These are phyloP conservation scores for Rhinolophus ferrumequinum DNA, from an alignment of 2,113 vertebrate genomes.

Conservation along the genomic window DNA sequence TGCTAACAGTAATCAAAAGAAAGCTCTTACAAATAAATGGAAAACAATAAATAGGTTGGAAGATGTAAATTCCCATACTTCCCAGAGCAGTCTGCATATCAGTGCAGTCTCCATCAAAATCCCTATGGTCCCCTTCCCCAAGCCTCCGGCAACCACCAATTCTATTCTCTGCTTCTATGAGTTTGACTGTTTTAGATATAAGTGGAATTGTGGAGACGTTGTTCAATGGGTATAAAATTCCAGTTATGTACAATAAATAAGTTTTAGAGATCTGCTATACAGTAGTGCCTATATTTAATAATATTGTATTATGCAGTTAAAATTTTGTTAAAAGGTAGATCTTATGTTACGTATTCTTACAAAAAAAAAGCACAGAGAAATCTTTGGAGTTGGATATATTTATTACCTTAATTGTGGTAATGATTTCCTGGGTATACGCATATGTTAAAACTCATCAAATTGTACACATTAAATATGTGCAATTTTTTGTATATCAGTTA, in stretches of 20 bases:
- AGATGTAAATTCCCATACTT: not conserved
- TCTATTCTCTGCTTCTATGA: not conserved
- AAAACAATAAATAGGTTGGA: not conserved
- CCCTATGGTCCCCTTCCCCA: not conserved
- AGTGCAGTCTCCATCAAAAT: not conserved
- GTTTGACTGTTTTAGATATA: not conserved
- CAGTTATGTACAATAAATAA: not conserved
- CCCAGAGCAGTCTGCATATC: not conserved
- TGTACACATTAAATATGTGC: not conserved
- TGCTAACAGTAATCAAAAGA: conserved; percentile 14
- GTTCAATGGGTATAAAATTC: not conserved
- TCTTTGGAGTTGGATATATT: not conserved
- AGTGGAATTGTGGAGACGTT: not conserved
- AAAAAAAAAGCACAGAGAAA: not conserved
- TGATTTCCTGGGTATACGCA: not conserved
- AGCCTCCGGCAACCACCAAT: not conserved
- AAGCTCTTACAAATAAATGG: not conserved
- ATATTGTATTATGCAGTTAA: not conserved
- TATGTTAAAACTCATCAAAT: not conserved
- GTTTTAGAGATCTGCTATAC: not conserved
- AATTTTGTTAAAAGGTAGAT: not conserved
- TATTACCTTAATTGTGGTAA: not conserved
- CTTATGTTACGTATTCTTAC: not conserved
- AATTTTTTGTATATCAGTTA: not conserved
- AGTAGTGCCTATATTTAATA: not conserved